Conservation (phyloP, 2,797 vertebrate species). For the Cossypha dichroa region DNA sequence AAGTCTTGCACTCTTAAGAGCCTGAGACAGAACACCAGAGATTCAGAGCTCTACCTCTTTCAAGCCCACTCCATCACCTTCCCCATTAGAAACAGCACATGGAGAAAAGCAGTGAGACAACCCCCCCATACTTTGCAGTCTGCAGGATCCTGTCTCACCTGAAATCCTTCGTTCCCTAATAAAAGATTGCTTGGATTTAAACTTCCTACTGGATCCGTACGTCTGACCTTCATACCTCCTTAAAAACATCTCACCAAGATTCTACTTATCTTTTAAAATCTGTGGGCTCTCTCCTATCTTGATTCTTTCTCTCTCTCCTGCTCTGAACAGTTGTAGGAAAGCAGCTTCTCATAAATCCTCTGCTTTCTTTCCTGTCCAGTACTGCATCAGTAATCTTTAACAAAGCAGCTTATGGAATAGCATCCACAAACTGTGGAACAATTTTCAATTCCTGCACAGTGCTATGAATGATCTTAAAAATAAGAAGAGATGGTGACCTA, state of each 20-base stretch:
- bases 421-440: not conserved
- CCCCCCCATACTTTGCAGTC: accelerated
- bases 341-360: not conserved
- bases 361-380: not conserved
- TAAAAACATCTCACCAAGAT: not conserved
- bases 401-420: not conserved
- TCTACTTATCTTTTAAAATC: not conserved
- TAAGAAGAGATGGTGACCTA: not conserved
- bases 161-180: not conserved
- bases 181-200: not conserved
- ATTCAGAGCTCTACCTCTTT: not conserved
- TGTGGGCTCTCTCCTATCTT: not conserved
- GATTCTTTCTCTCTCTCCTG: not conserved
- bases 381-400: not conserved
- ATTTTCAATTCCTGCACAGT: not conserved
- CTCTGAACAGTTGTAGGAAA: not conserved
- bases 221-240: not conserved
- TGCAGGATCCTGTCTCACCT: not conserved
- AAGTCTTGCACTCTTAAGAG: not conserved
- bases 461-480: not conserved
- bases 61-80: not conserved
- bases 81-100: not conserved
- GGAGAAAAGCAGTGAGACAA: not conserved
- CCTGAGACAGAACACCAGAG: not conserved
- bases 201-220: not conserved